Evolutionary conservation across 2,888 invertebrate genomes (phyloP).

Genomic region (Clostera curtula): DNA sequence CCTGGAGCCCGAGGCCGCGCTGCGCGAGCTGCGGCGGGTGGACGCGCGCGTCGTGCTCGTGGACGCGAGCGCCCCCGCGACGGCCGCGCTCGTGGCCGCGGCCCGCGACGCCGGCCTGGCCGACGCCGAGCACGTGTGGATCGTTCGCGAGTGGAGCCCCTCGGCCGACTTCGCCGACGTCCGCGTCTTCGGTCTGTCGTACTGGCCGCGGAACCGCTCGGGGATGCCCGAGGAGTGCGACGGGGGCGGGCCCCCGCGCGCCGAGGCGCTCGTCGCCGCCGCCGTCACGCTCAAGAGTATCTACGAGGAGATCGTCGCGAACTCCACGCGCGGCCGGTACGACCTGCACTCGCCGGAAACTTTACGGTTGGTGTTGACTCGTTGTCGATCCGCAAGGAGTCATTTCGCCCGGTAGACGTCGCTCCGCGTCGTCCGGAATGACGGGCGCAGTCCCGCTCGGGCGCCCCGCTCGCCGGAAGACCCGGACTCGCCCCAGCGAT

Average conservation of each 20-base stretch:
- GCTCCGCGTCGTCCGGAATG: constrained; percentile 2
- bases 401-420: constrained; percentile 2
- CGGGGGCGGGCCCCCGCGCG: constrained; percentile 16
- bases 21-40: constrained; percentile 12
- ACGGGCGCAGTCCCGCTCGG: too few species aligned
- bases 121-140: constrained; percentile 29
- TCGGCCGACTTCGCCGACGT: constrained; percentile 4
- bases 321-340: constrained; percentile 6
- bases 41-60: constrained; percentile 3
- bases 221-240: background rate
- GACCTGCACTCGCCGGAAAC: constrained; percentile 8
- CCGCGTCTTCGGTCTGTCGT: constrained; percentile 23
- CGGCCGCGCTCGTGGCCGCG: constrained; percentile 1
- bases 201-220: constrained; percentile 14
- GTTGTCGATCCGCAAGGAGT: background rate
- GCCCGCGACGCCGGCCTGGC: constrained; percentile 9
- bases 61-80: constrained; percentile 2
- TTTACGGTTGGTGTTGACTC: constrained; percentile 10
- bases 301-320: background rate
- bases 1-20: constrained; percentile 11
- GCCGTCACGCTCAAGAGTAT: constrained; percentile 16
- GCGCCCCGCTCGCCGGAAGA: too few species aligned
- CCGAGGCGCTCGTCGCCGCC: constrained; percentile 21
- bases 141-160: constrained; percentile 35
- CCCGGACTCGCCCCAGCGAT: too few species aligned